Conservation (phyloP, 2,888 invertebrate genomes). For the Trichacis sp. region DNA sequence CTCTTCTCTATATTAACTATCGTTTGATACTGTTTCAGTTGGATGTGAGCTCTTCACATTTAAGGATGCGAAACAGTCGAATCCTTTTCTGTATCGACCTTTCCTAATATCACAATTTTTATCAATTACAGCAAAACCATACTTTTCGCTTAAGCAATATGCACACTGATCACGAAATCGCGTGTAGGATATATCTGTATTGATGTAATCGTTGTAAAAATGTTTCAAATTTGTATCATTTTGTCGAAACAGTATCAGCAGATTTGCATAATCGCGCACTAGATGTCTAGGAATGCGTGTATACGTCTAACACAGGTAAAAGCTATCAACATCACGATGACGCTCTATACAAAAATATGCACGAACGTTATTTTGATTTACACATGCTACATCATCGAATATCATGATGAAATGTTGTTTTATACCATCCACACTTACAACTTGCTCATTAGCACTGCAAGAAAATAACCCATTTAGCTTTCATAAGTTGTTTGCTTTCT, state of each 20-base stretch:
- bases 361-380: constrained; percentile 42
- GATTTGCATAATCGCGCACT: constrained; percentile 16
- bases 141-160: constrained; percentile 29
- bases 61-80: constrained; percentile 13
- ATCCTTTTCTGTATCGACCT: constrained; percentile 25
- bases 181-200: constrained; percentile 36
- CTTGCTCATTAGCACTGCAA: constrained; percentile 12
- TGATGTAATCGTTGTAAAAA: constrained; percentile 31
- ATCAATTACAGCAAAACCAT: constrained; percentile 30
- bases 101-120: constrained; percentile 23
- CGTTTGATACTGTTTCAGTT: too few relatives aligned
- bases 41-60: too few relatives aligned
- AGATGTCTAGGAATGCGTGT: constrained; percentile 24
- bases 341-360: constrained; percentile 44
- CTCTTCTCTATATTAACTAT: background rate
- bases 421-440: background rate
- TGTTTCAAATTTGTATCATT: constrained; percentile 19
- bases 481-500: constrained; percentile 39
- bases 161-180: constrained; percentile 36
- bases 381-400: constrained; percentile 63
- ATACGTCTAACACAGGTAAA: constrained; percentile 53
- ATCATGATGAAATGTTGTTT: constrained; percentile 63
- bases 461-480: constrained; percentile 18
- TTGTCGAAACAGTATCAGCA: constrained; percentile 15
- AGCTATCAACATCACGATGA: constrained; percentile 53